Evolutionary conservation across 92 coral and sea anemone species (phyloP), one percentile per base, ranked within the genome.

Genomic region (Anthopleura xanthogrammica): DNA sequence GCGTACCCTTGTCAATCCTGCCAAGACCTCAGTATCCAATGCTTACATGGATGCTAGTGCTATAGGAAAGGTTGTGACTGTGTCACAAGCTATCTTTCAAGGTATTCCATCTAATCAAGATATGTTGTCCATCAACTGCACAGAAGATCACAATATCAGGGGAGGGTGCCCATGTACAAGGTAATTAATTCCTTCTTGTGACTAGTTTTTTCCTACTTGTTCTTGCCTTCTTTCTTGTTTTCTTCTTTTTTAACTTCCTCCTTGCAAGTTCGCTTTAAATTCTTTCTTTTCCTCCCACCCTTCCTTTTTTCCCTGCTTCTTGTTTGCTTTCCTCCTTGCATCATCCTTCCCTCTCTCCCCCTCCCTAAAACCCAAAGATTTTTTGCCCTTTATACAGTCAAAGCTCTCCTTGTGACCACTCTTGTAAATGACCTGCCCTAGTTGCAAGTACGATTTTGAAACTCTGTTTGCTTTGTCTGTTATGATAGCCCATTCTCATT

Each of bases 41-140:
- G 99, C 99, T 9, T 96, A 96, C 91, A 92, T 94, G 97, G 99
- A 96, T 81, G 95, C 95, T 19, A 94, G 89, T 85, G 98, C 98
- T 17, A 96, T 96, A 43, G 99, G 99, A 4, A 96, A 96, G 50
- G 99, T 96, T 16, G 88, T 96, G 82, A 96, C 99, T 19, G 85
- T 96, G 36, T 96, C 99, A 3, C 98, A 96, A 73, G 97, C 99
- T 40, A 85, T 96, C 70, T 96, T 96, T 85, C 98, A 96, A 82
- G 94, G 90, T 5, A 78, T 85, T 48, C 94, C 98, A 64, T 77
- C 83, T 16, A 81, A 70, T 48, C 86, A 76, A 55, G 87, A 86
- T 77, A 60, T 85, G 10, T 80, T 84, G 17, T 86, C 85, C 50
- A 42, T 77, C 64, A 92, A 77, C 74, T 90, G 96, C 68, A 83